phyloP scores from a whole-genome alignment of 2,888 invertebrate species.

The Bombyx huttoni region DNA sequence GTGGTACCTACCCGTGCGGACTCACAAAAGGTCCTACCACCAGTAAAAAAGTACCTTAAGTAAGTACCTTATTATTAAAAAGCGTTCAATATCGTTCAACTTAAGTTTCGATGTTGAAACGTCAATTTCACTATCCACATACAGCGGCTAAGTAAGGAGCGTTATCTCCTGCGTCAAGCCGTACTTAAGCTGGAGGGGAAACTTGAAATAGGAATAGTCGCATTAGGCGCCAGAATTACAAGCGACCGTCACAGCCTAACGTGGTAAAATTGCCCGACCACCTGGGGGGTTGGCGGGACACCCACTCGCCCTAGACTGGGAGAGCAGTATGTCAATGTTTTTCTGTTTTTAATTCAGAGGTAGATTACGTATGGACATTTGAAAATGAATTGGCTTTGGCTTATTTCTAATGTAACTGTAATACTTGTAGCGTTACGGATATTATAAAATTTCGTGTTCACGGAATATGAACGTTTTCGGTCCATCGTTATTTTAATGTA shows the following conservation, averaged over 20 bases:
- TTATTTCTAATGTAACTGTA: too few relatives aligned
- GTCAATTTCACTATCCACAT: neutral
- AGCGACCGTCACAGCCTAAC: conserved; percentile 69
- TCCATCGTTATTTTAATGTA: too few relatives aligned
- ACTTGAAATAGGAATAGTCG: conserved; percentile 71
- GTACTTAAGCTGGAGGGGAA: conserved; percentile 61
- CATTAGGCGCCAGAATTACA: conserved; percentile 71
- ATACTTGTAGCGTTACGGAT: too few relatives aligned
- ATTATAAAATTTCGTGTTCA: too few relatives aligned
- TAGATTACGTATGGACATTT: neutral
- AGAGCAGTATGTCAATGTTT: neutral
- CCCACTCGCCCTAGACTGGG: conserved; percentile 17
- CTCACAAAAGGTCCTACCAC: too few relatives aligned
- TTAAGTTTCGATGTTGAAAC: neutral
- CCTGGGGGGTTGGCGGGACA: conserved; percentile 58
- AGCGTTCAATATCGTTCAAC: neutral
- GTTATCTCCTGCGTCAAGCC: conserved; percentile 61
- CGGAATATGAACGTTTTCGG: too few relatives aligned
- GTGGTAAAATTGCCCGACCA: conserved; percentile 67
- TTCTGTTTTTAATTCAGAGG: neutral
- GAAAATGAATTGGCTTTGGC: neutral
- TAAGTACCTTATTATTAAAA: too few relatives aligned
- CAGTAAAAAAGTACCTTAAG: too few relatives aligned
- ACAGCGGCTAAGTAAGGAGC: conserved; percentile 3
- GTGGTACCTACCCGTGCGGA: too few relatives aligned